These are phyloP conservation scores for Eledona agricola DNA, from an alignment of 2,888 invertebrate genomes.

Conservation along the genomic window DNA sequence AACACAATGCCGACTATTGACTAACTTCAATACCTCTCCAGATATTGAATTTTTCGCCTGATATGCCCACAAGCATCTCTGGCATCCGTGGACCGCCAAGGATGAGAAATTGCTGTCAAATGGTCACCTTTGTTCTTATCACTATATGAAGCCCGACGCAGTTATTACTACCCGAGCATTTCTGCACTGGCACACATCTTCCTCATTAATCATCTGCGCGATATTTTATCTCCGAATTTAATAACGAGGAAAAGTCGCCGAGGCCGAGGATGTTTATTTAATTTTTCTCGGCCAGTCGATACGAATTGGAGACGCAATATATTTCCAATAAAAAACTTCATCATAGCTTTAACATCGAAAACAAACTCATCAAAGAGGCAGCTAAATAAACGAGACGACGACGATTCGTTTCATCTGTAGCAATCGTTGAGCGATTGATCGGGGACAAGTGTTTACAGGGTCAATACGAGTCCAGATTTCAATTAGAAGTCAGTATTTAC, in stretches of 20 bases:
- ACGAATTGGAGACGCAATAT: too few species aligned
- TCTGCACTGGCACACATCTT: constrained; percentile 8
- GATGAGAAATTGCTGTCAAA: constrained; percentile 60
- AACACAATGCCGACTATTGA: constrained; percentile 57
- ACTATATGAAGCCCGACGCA: constrained; percentile 22
- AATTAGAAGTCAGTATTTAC: constrained; percentile 63
- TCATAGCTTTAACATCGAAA: constrained; percentile 56
- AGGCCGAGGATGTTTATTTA: too few species aligned
- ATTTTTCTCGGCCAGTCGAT: too few species aligned
- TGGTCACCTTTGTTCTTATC: constrained; percentile 56
- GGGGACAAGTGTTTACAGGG: constrained; percentile 63
- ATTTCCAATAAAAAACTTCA: constrained; percentile 55
- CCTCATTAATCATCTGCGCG: constrained; percentile 26
- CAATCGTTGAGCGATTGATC: constrained; percentile 58
- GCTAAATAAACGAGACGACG: constrained; percentile 53
- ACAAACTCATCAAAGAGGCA: constrained; percentile 57
- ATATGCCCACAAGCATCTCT: constrained; percentile 55
- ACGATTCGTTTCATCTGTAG: constrained; percentile 52
- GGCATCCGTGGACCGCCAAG: constrained; percentile 54
- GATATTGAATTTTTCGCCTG: constrained; percentile 62
- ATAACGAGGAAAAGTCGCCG: too few species aligned
- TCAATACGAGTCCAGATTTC: constrained; percentile 63
- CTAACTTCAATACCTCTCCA: constrained; percentile 56
- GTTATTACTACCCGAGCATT: constrained; percentile 30
- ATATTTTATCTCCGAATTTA: constrained; percentile 20